Evolutionary conservation across 2,888 invertebrate species (phyloP).

Genomic region (Sarcophaga subvicina): DNA sequence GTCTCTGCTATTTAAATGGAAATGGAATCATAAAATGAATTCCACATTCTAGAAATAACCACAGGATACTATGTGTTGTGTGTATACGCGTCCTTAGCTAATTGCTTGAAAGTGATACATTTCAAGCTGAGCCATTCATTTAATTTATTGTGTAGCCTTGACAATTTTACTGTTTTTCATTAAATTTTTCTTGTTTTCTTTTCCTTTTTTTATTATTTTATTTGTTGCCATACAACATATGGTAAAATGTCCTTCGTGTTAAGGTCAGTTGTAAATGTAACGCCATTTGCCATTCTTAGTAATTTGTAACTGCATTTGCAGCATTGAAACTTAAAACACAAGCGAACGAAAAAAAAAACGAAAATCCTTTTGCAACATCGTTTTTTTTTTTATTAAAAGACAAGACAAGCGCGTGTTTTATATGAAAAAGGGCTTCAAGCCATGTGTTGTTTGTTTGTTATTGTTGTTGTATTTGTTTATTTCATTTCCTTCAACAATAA

Average conservation of each 20-base stretch:
- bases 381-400: too few species aligned
- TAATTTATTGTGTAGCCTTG: conserved; percentile 1
- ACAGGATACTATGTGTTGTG: not conserved
- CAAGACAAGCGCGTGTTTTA: not conserved
- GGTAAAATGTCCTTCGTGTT: conserved; percentile 20
- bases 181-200: too few species aligned
- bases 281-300: not conserved
- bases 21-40: not conserved
- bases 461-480: not conserved
- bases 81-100: not conserved
- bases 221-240: not conserved
- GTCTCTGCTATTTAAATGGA: not conserved
- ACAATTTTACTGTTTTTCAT: not conserved
- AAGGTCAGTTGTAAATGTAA: conserved; percentile 11
- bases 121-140: conserved; percentile 7
- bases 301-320: conserved; percentile 23
- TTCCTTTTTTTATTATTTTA: too few species aligned
- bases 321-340: conserved; percentile 15
- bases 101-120: conserved; percentile 23
- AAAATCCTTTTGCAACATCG: not conserved
- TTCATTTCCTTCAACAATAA: not conserved
- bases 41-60: not conserved
- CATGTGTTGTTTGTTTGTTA: not conserved
- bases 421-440: not conserved
- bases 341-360: conserved; percentile 3